Percentiles rank a stretch among this genome's conserved stretches.
Evolutionary conservation across 2,888 invertebrate genomes (phyloP).

Genomic region (Therioaphis trifolii): DNA sequence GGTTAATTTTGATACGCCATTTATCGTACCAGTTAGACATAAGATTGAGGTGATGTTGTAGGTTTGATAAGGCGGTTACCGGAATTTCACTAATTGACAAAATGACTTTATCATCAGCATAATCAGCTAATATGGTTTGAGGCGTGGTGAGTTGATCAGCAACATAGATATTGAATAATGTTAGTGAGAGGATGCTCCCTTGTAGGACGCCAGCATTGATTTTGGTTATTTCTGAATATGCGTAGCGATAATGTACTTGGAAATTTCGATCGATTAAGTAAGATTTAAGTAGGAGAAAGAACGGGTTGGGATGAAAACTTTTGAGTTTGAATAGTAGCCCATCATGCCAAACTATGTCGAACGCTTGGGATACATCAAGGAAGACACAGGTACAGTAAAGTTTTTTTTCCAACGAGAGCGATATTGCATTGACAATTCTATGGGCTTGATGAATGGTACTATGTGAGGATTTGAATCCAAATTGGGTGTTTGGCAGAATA

Average conservation of each 20-base stretch:
- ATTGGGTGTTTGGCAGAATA: no score
- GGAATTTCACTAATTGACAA: neutral
- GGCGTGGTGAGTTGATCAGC: neutral
- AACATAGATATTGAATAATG: no score
- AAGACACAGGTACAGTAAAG: no score
- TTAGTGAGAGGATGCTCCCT: no score
- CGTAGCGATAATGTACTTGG: no score
- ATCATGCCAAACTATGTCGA: neutral
- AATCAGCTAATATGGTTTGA: neutral
- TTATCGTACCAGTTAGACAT: neutral
- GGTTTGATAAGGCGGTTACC: no score
- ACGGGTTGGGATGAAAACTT: neutral
- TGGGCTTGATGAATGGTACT: no score
- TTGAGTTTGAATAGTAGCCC: neutral
- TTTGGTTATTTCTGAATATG: no score
- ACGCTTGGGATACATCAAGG: neutral
- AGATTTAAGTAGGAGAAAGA: conserved; percentile 1
- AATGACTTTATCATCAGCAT: neutral
- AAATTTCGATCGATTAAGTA: neutral
- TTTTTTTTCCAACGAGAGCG: neutral
- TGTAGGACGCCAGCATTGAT: no score
- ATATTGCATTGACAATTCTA: no score
- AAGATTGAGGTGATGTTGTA: neutral
- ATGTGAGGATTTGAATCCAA: no score
- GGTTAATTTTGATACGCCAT: neutral